Evolutionary conservation across 2,113 vertebrate species (phyloP), one percentile per base, ranked within the genome.

Genomic region (Murina feae): DNA sequence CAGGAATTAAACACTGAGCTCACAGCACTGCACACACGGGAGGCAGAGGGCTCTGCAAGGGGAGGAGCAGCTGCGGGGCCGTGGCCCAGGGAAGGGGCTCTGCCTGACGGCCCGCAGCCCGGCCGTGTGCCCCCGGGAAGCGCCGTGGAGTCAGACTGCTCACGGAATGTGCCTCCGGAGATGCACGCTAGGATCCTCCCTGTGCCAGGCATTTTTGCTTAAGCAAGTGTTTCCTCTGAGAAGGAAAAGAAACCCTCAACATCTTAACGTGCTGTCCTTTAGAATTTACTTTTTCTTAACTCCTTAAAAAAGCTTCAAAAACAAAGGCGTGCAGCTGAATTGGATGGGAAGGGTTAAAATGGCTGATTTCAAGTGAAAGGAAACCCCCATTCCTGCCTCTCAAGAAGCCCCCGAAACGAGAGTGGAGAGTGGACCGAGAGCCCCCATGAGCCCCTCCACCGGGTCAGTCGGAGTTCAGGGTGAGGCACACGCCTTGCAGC

Each of bases 401-500:
- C 6, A 4, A 69, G 60, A 12, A 18, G 44, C 65, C 85, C 78
- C 25, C 44, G n/a, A 18, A 6, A 30, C 4, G 69, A n/a, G 20
- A 16, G 37, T 7, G 2, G 69, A n/a, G 20, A 16, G 37, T 7
- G 2, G 17, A 32, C 35, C 6, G 0, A 30, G 9, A 4, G 0
- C 1, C 4, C 60, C 5, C 1, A 1, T 0, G 5, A 42, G 12
- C 76, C 71, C 76, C 10, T 8, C 0, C 0, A 2, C 5, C 18
- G 0, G 4, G 23, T 98, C 95, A 99, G 72, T 99, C 99, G 0
- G 98, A 80, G 0, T 99, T 99, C 88, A 99, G 97, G 58, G 98
- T 99, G 86, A 99, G 99, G 96, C 99, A 99, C 21, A 99, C 99
- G 0, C 99, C 99, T 84, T 99, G 98, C 0, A 99, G 98, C 42